Evolutionary conservation across 2,113 vertebrate species (phyloP).

Genomic region (Bos javanicus): DNA sequence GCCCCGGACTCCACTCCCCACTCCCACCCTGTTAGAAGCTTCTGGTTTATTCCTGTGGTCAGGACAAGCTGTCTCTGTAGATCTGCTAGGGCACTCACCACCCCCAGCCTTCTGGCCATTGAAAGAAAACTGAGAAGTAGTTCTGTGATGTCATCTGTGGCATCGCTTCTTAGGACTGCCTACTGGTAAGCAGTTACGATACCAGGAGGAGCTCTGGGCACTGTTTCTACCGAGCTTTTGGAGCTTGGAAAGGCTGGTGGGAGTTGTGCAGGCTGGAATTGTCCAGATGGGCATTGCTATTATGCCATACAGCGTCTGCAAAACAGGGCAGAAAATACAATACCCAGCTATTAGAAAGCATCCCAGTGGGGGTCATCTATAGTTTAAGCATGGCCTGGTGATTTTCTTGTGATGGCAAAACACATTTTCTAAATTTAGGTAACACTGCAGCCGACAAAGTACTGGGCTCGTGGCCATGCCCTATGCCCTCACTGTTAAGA

Average conservation of each 20-base stretch:
- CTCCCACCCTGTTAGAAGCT: background rate
- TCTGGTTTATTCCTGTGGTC: background rate
- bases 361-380: too few species aligned
- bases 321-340: background rate
- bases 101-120: background rate
- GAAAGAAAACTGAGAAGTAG: background rate
- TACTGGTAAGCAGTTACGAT: background rate
- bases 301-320: background rate
- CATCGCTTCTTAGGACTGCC: background rate
- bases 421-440: background rate
- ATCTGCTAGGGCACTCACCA: background rate
- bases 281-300: background rate
- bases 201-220: background rate
- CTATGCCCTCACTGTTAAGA: background rate
- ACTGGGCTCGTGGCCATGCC: fast-evolving
- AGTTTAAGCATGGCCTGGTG: background rate
- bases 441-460: background rate
- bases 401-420: background rate
- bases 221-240: too few species aligned
- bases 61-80: background rate
- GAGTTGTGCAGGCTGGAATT: background rate
- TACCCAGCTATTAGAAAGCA: background rate
- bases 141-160: background rate
- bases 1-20: background rate
- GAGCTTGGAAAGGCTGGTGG: background rate